phyloP scores from a whole-genome alignment of 2,888 invertebrate species.

The Eupeodes luniger region DNA sequence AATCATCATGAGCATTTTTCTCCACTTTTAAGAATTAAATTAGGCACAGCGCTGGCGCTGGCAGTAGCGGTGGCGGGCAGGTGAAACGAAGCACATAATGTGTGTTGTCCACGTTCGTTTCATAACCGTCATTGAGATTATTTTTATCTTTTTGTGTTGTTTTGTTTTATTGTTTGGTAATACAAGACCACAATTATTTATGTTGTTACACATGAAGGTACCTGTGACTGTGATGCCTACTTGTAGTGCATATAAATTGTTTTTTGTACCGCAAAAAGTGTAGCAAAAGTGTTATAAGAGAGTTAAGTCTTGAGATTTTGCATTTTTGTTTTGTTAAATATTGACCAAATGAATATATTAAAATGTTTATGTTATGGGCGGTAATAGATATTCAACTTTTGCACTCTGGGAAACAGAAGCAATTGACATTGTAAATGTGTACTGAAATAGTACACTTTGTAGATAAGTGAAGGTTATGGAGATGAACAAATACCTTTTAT shows the following conservation, averaged over 20 bases:
- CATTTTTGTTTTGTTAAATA: constrained; percentile 13
- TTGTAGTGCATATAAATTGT: constrained; percentile 71
- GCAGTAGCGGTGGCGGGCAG: background rate
- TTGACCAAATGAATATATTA: constrained; percentile 51
- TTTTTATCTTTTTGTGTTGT: constrained; percentile 18
- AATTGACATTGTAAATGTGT: constrained; percentile 18
- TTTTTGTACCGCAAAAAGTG: constrained; percentile 14
- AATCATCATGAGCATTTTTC: constrained; percentile 37
- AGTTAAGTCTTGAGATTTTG: constrained; percentile 66
- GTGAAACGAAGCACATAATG: background rate
- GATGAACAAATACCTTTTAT: constrained; percentile 14
- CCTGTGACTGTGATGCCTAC: constrained; percentile 11
- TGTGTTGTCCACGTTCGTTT: constrained; percentile 50
- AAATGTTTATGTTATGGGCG: constrained; percentile 19
- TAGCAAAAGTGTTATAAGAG: constrained; percentile 60
- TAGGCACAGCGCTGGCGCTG: constrained; percentile 54
- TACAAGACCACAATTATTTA: constrained; percentile 20
- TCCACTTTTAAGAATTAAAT: constrained; percentile 59
- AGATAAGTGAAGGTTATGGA: constrained; percentile 24
- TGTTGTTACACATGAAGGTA: constrained; percentile 67
- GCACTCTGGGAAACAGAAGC: constrained; percentile 7
- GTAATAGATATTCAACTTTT: constrained; percentile 61
- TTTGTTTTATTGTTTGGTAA: constrained; percentile 57
- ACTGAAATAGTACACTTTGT: constrained; percentile 28
- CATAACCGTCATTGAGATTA: constrained; percentile 69